A percentile compares a stretch with the other conserved stretches of the same genome.
phyloP scores from a whole-genome alignment of 2,797 vertebrate species.

The Rousettus madagascariensis region DNA sequence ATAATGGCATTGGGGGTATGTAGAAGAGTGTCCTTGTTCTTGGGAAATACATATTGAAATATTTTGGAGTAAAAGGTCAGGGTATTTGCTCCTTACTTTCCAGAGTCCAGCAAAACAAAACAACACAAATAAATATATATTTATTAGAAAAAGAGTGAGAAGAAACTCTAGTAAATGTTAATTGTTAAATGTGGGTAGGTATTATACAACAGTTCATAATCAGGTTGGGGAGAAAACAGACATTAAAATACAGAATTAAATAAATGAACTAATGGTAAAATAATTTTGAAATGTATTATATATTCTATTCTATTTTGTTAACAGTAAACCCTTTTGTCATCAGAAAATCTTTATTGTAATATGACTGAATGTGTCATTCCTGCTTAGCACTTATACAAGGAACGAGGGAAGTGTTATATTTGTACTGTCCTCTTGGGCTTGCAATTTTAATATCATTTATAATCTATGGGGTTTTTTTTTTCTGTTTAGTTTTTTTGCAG shows the following conservation, averaged over 20 bases:
- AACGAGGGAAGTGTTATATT: not conserved
- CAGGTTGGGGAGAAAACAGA: not conserved
- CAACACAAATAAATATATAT: not conserved
- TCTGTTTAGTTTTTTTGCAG: not conserved
- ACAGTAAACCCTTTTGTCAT: not conserved
- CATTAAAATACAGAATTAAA: slow-evolving; percentile 19
- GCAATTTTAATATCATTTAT: slow-evolving; percentile 24
- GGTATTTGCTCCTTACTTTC: slow-evolving; percentile 26
- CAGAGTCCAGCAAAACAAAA: slow-evolving; percentile 21
- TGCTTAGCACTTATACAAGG: not conserved
- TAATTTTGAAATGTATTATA: not conserved
- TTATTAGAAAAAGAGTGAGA: not conserved
- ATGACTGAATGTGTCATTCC: not conserved
- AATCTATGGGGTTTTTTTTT: slow-evolving; percentile 5
- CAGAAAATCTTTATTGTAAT: not conserved
- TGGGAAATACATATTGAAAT: slow-evolving; percentile 12
- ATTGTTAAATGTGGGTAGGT: not conserved
- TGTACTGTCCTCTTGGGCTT: not conserved
- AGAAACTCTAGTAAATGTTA: not conserved
- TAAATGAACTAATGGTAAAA: slow-evolving; percentile 1
- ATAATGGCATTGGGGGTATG: not conserved
- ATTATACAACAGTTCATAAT: not conserved
- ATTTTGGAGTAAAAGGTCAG: not conserved
- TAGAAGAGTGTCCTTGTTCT: not conserved
- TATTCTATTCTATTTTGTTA: not conserved